Evolutionary conservation across 2,888 invertebrate genomes (phyloP).

Genomic region (Drosophila aldrichi): DNA sequence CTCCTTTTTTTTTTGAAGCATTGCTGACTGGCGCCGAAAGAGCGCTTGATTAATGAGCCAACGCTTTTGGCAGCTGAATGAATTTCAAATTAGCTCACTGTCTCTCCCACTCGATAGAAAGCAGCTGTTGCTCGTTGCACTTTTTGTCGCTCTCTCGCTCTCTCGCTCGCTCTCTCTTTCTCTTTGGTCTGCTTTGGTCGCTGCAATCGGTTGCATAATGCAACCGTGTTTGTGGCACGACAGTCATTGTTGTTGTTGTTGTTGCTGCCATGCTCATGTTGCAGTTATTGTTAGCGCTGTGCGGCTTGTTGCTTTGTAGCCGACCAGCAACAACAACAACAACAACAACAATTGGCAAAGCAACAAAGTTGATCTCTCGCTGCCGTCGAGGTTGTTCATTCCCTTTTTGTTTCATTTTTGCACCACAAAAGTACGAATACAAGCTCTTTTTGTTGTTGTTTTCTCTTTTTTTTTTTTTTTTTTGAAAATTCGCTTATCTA

Average conservation of each 20-base stretch:
- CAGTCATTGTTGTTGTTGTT: conserved; percentile 52
- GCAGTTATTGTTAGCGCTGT: conserved; percentile 73
- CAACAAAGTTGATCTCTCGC: conserved; percentile 49
- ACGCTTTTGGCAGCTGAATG: conserved; percentile 75
- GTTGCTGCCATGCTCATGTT: conserved; percentile 63
- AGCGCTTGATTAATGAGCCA: conserved; percentile 71
- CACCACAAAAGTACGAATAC: conserved; percentile 39
- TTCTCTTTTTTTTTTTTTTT: background rate
- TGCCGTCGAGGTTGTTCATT: conserved; percentile 47
- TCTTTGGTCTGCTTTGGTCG: conserved; percentile 26
- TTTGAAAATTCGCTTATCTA: conserved; percentile 41
- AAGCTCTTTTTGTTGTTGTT: no score
- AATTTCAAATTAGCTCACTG: conserved; percentile 73
- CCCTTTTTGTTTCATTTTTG: conserved; percentile 53
- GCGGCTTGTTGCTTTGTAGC: conserved; percentile 66
- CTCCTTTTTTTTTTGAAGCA: conserved; percentile 2
- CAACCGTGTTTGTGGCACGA: conserved; percentile 64
- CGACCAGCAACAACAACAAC: conserved; percentile 12
- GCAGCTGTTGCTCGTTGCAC: conserved; percentile 52
- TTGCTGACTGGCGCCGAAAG: conserved; percentile 28
- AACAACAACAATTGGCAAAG: conserved; percentile 36
- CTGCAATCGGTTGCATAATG: conserved; percentile 74
- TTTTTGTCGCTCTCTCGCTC: background rate
- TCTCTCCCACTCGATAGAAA: conserved; percentile 56
- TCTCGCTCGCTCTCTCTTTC: background rate